Base-by-base conservation (phyloP, 2,113 vertebrate species). In the Oxyura jamaicensis region DNA sequence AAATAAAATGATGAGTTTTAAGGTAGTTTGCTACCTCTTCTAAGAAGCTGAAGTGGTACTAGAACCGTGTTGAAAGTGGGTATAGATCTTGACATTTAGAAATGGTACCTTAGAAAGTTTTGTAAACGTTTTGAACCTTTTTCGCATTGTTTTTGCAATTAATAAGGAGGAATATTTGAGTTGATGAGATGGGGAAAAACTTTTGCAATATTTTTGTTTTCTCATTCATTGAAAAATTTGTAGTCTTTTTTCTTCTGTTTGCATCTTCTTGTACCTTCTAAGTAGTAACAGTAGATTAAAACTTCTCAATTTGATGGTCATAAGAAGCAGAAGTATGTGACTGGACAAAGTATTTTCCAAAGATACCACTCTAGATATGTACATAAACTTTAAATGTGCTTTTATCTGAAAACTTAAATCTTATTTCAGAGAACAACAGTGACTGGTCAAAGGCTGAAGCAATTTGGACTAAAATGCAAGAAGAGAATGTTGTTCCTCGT, bases 381-480 rank as follows among this genome's bases (percentile, higher is more conserved):
- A 18, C n/a, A 5, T 88, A 4, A 33, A 6, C 44, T 72, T 8
- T 52, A 50, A 74, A 50, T 66, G 6, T 60, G 28, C 60, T 44
- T 91, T 76, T 78, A 23, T 73, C 19, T 80, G 42, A 92, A 84
- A 21, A 33, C 48, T 23, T 84, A 11, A 52, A 75, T 87, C 39
- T 67, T 91, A 78, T 97, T 97, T 80, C 96, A 99, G 99, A 98
- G 69, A 76, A 96, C 36, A 98, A 87, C 5, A 94, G 97, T 44
- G 95, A 99, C 95, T 99, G 98, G 98, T 18, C 88, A 91, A 99
- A 97, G 91, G 99, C 99, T 50, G 98, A 99, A 50, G 94, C 97
- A 19, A 41, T 96, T 66, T 99, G 99, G 99, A 99, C 97, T 63
- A 99, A 99, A 98, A 99, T 99, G 97, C 99, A 99, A 95, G 99